These are phyloP conservation scores for Myotis lucifugus DNA, from an alignment of 2,113 vertebrate genomes.

Conservation along the genomic window DNA sequence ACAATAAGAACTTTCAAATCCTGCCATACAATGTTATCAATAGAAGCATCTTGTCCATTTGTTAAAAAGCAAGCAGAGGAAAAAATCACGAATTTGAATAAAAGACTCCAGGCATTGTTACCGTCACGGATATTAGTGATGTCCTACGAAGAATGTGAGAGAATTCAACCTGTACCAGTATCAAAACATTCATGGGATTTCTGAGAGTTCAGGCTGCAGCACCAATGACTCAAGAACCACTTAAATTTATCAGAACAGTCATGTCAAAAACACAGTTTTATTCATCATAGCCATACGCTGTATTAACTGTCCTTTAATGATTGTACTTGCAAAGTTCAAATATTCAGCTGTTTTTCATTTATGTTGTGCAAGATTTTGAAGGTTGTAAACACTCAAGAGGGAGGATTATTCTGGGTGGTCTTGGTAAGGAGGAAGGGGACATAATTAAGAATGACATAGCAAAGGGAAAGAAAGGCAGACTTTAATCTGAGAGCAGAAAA, in stretches of 20 bases:
- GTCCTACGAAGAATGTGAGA: not conserved
- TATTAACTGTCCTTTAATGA: not conserved
- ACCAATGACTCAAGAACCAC: not conserved
- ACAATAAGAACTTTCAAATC: not conserved
- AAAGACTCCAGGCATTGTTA: not conserved
- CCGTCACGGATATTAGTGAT: not conserved
- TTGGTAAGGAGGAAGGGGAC: not conserved
- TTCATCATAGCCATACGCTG: not conserved
- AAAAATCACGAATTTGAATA: constrained; percentile 9
- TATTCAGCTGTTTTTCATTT: constrained; percentile 43
- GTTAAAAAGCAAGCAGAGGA: not conserved
- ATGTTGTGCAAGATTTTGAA: constrained; percentile 51
- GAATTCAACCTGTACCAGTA: not conserved
- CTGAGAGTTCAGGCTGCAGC: not conserved
- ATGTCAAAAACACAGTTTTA: constrained; percentile 2
- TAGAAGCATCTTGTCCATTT: not conserved
- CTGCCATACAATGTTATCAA: not conserved
- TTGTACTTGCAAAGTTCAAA: constrained; percentile 33
- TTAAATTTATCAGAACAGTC: not conserved
- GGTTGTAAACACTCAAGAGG: constrained; percentile 27
- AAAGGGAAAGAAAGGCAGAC: not conserved
- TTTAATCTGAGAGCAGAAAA: constrained; percentile 28
- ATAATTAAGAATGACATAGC: constrained; percentile 57
- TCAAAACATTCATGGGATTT: constrained; percentile 1
- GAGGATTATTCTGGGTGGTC: constrained; percentile 60